Evolutionary conservation across 2,888 invertebrate genomes (phyloP).

Genomic region (Lobophora halterata): DNA sequence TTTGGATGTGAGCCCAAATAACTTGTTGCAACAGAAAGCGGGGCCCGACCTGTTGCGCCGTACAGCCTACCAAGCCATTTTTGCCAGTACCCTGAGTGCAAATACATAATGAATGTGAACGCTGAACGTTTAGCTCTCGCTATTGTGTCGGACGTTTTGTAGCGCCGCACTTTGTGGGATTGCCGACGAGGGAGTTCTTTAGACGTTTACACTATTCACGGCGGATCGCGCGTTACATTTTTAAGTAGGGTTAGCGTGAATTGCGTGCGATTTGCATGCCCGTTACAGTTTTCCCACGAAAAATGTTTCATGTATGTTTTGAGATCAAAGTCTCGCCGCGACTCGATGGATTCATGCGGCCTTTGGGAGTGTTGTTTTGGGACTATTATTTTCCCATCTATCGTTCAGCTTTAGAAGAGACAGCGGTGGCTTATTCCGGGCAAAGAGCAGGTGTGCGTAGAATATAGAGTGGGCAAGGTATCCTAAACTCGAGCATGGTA

Average conservation of each 20-base stretch:
- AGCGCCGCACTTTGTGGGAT: slow-evolving; percentile 46
- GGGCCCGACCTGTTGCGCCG: slow-evolving; percentile 69
- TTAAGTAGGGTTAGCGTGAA: slow-evolving; percentile 31
- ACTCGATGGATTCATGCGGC: slow-evolving; percentile 20
- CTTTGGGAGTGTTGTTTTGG: slow-evolving; percentile 22
- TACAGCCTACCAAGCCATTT: slow-evolving; percentile 58
- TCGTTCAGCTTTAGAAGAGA: slow-evolving; percentile 15
- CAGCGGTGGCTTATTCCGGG: slow-evolving; percentile 11
- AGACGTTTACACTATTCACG: slow-evolving; percentile 50
- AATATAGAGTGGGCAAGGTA: slow-evolving; percentile 11
- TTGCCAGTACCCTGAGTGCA: slow-evolving; percentile 62
- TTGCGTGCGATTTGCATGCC: slow-evolving; percentile 30
- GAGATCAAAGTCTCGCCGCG: slow-evolving; percentile 17
- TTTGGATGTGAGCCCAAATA: slow-evolving; percentile 78
- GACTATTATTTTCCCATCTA: slow-evolving; percentile 23
- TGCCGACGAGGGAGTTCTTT: slow-evolving; percentile 51
- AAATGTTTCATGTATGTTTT: slow-evolving; percentile 17
- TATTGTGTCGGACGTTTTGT: slow-evolving; percentile 57
- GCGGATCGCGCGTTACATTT: slow-evolving; percentile 33
- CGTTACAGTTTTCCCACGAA: slow-evolving; percentile 27
- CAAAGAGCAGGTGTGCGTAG: slow-evolving; percentile 12
- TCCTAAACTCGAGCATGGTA: slow-evolving; percentile 3
- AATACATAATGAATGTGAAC: slow-evolving; percentile 77
- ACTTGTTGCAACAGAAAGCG: slow-evolving; percentile 72
- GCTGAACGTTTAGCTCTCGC: slow-evolving; percentile 54